Base-by-base conservation (phyloP, 2,888 invertebrate genomes). In the Temnothorax unifasciatus region DNA sequence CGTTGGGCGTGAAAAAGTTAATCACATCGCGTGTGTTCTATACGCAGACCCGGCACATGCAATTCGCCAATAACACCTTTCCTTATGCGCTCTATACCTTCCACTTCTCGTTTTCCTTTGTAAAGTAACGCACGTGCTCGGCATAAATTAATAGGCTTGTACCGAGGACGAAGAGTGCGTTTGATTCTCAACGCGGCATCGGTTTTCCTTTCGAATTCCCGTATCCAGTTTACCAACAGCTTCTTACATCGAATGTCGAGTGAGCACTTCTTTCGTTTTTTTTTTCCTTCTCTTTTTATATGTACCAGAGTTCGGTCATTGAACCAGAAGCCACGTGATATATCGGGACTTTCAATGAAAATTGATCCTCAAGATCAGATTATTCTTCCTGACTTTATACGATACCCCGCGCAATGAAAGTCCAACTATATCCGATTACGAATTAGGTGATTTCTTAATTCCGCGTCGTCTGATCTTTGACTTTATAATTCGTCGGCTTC, bases 351-450 rank as follows among this genome's bases (percentile, higher is more conserved):
- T 82, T 87, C 64, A 9, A 41, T 85, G 87, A 76, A 88, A 89
- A 84, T 57, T 41, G 76, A 89, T 87, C 82, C 21, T 52, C 41
- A 25, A 50, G 59, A 84, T 86, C 64, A 61, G 64, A 76, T 88
- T 85, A 69, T 69, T 69, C 61, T 89, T 89, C 59, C 77, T 81
- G 66, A 34, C 63, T 69, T 69, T 50, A 76, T 15, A 34, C 5
- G 50, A 86, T 34, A 59, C 54, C 15, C 34, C 34, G 34, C 38
- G 6, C 15, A 57, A 61, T 18, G 41, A 84, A 88, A 85, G 75
- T 68, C 34, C 38, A n/a, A 59, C 5, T 29, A 63, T 85, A 83
- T 90, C 73, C 29, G 18, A 74, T 89, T 89, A 82, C 86, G 18
- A n/a, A 54, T 38, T 44, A 59, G 0, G 25, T 38, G 9, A 21